Evolutionary conservation across 2,113 vertebrate genomes (phyloP), one percentile per base, ranked within the genome.

Genomic region (Chlorodrepanis virens): DNA sequence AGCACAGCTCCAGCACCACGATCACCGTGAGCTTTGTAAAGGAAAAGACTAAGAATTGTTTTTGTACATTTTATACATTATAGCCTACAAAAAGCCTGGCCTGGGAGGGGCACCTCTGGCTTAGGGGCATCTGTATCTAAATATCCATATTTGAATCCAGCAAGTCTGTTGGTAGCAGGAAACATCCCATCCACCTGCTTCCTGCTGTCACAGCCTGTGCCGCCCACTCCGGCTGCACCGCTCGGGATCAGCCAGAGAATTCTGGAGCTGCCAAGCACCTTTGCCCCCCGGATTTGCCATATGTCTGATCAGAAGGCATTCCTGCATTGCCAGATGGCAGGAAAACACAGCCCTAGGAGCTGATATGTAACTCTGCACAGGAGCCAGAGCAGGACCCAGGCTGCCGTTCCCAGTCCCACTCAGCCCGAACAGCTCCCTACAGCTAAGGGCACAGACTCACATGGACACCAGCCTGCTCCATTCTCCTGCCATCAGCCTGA

Each of bases 141-240:
- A 57, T 5, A 40, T 1, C 22, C 35, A 7, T 18, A 19, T 19
- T 37, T 24, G 14, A 47, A 54, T 24, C 13, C 54, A 84, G 50
- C 7, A 27, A 28, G 25, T 47, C 47, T 40, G 11, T 2, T 12
- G 39, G 44, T 4, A 61, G 44, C 56, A 59, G 61, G 39, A 75
- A 89, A 33, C 42, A 33, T 22, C 37, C 49, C 33, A 8, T 22
- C 23, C 63, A 15, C 18, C 65, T 5, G 17, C 37, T 14, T 60
- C 39, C 76, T 49, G 31, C 45, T 5, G 0, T 20, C 13, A 15
- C n/a, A 67, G 37, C 75, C 83, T 11, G 25, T 2, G 11, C 69
- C 0, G 0, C 31, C 39, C 0, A 0, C 44, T 44, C 37, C 0
- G 0, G 37, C 87, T 67, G 69, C 61, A 45, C n/a, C 0, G 0